These are phyloP conservation scores for Turritopsis dohrnii DNA, from an alignment of 30 jellyfish, hydroid and myxozoan species.

Conservation along the genomic window DNA sequence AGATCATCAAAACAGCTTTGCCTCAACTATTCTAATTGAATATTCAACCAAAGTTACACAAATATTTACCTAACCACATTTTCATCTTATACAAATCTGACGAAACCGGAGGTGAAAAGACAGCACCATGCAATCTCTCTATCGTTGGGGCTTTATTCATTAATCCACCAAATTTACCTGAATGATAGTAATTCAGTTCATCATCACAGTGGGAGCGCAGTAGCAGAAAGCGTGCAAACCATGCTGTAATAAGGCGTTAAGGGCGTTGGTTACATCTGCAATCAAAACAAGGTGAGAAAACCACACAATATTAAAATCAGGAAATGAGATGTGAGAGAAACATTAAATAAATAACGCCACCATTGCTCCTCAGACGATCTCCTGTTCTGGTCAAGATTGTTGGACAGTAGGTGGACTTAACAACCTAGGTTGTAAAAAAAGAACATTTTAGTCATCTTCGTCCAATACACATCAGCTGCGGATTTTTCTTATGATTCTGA, in stretches of 20 bases:
- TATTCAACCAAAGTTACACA: not conserved
- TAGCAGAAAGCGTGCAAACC: too few relatives aligned
- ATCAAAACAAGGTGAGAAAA: too few relatives aligned
- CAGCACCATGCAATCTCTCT: conserved; percentile 48
- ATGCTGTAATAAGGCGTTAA: too few relatives aligned
- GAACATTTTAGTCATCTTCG: not conserved
- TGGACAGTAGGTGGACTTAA: conserved; percentile 51
- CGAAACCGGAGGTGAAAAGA: conserved; percentile 53
- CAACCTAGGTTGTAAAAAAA: conserved; percentile 25
- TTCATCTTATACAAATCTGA: not conserved
- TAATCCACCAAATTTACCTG: conserved; percentile 69
- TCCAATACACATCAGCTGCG: not conserved
- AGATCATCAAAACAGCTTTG: not conserved
- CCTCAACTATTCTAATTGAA: not conserved
- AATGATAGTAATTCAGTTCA: too few relatives aligned
- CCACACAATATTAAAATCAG: too few relatives aligned
- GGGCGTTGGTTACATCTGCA: too few relatives aligned
- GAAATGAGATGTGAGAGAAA: not conserved
- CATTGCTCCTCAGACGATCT: conserved; percentile 64
- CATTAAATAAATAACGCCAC: conserved; percentile 22
- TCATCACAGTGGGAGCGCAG: not conserved
- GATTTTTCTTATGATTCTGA: too few relatives aligned
- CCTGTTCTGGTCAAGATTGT: conserved; percentile 67
- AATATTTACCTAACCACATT: conserved; percentile 35
- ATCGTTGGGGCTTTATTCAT: conserved; percentile 50